Percentiles rank a stretch among this genome's conserved stretches.
Evolutionary conservation across 2,113 vertebrate species (phyloP).

Genomic region (Synodontis membranacea): DNA sequence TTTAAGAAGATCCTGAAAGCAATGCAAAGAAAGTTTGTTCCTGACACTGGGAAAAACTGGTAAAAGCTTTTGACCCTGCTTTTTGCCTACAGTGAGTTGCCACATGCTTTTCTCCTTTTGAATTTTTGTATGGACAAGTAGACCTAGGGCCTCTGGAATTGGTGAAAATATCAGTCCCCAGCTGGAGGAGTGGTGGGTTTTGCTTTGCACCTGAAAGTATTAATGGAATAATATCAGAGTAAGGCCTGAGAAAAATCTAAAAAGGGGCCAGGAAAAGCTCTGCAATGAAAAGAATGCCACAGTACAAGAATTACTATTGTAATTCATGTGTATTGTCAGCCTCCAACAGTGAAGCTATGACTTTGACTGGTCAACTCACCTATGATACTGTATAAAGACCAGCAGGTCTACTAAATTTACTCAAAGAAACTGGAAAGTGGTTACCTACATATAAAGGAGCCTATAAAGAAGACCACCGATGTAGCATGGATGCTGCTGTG

Average conservation of each 20-base stretch:
- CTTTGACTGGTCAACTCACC: neutral
- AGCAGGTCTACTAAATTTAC: neutral
- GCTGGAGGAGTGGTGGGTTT: neutral
- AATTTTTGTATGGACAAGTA: too few species aligned
- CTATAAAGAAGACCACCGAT: neutral
- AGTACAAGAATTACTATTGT: neutral
- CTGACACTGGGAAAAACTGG: neutral
- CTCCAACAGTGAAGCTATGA: neutral
- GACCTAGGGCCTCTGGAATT: too few species aligned
- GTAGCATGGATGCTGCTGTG: neutral
- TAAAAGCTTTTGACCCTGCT: neutral
- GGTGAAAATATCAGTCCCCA: neutral
- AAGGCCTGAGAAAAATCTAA: neutral
- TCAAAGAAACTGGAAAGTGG: too few species aligned
- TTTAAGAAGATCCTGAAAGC: too few species aligned
- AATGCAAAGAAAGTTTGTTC: too few species aligned
- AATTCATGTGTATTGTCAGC: neutral
- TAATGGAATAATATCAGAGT: neutral
- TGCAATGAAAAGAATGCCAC: neutral
- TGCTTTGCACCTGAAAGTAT: neutral
- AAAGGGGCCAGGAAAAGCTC: neutral
- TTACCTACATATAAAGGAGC: neutral
- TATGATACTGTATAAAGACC: neutral
- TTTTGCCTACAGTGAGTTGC: too few species aligned
- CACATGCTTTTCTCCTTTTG: too few species aligned